These are phyloP conservation scores for Amphiprion ocellaris DNA, from an alignment of 2,113 vertebrate genomes.

Conservation along the genomic window DNA sequence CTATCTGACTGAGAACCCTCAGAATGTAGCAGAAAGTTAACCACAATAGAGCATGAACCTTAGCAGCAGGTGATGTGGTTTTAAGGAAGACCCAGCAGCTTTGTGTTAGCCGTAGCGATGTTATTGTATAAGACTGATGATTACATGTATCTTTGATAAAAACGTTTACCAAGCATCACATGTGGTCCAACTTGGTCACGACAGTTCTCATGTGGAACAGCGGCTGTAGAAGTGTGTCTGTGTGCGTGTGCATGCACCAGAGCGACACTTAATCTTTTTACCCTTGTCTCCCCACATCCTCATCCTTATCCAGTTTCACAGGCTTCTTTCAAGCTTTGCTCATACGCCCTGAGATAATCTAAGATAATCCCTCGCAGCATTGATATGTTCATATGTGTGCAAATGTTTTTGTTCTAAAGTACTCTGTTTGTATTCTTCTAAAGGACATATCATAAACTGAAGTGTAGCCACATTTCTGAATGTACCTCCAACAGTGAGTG, in stretches of 20 bases:
- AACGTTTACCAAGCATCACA: constrained; percentile 27
- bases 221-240: constrained; percentile 10
- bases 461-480: constrained; percentile 67
- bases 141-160: constrained; percentile 21
- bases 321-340: constrained; percentile 6
- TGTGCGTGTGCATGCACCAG: neutral
- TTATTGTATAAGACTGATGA: constrained; percentile 24
- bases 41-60: neutral
- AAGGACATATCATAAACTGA: constrained; percentile 52
- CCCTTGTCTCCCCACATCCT: neutral
- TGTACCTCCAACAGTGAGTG: constrained; percentile 64
- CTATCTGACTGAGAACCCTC: neutral
- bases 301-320: neutral
- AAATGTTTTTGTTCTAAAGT: constrained; percentile 18
- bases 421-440: constrained; percentile 27
- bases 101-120: constrained; percentile 49
- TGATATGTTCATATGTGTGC: constrained; percentile 16
- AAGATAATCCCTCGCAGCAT: neutral
- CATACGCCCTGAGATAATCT: constrained; percentile 1
- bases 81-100: constrained; percentile 57
- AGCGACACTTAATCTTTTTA: constrained; percentile 1
- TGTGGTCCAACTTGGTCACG: neutral
- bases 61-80: constrained; percentile 23
- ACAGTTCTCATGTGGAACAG: neutral
- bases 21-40: constrained; percentile 68